Base-by-base conservation (phyloP, 2,797 vertebrate species). In the Enteromius trimaculatus region DNA sequence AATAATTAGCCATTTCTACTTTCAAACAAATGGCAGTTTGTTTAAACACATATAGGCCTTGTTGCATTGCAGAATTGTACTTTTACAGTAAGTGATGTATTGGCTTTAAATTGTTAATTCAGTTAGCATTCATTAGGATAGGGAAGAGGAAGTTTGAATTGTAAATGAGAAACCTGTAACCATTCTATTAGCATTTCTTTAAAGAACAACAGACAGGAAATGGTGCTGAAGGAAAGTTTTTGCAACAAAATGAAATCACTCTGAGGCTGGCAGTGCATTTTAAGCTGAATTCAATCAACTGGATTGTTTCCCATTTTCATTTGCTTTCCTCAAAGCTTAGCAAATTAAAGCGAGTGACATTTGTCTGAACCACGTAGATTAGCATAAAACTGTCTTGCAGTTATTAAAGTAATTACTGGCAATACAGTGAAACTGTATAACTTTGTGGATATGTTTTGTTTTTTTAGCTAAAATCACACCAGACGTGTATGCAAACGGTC, bases 261-360 rank as follows among this genome's bases (percentile, higher is more conserved):
- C 69, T 23, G 26, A 55, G 69, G 29, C 65, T 74, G 39, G 65
- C 47, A 42, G 17, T 53, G 5, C 64, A 42, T 74, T 78, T 77
- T 72, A 81, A 34, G 53, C 53, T 47, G 68, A 81, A 81, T 75
- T 79, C 51, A 69, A 66, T 74, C 77, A 79, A 82, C 37, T 86
- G 69, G 47, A 29, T 78, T 79, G 76, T 78, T 71, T 62, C 80
- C 80, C 60, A 62, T 77, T 81, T 85, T 72, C 42, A 65, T 75
- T 75, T 81, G 58, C 80, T 42, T 81, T 44, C 31, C 44, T 75
- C 31, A 75, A 83, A 60, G 75, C 75, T 44, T 70, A 66, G 75
- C 44, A 70, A 81, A 51, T 42, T 62, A 34, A 65, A 66, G 53
- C 49, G 49, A 75, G 26, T 69, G 66, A 31, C 60, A 75, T 82